Percentiles rank a stretch among this genome's conserved stretches.
phyloP scores from a whole-genome alignment of 2,888 invertebrate species.

The Chrysina gloriosa region DNA sequence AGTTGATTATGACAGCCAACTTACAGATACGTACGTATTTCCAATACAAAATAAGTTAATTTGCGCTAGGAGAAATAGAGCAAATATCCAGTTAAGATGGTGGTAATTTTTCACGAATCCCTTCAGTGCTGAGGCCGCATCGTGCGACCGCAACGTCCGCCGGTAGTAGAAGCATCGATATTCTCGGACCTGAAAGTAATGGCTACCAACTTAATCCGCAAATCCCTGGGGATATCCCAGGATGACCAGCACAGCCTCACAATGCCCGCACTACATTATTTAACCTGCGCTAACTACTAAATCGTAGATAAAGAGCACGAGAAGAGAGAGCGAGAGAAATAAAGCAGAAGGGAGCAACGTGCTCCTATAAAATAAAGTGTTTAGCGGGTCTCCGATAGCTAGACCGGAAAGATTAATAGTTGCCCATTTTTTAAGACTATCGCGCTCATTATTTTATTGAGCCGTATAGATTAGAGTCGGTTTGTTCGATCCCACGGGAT shows the following conservation, averaged over 20 bases:
- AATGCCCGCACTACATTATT: constrained; percentile 64
- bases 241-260: constrained; percentile 61
- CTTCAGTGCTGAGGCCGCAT: constrained; percentile 33
- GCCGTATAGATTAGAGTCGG: constrained; percentile 34
- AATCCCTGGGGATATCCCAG: constrained; percentile 60
- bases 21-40: no score
- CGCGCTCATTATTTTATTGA: constrained; percentile 39
- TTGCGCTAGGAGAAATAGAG: neutral
- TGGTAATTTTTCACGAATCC: constrained; percentile 42
- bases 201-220: constrained; percentile 63
- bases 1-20: no score
- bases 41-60: neutral
- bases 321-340: neutral
- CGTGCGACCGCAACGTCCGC: constrained; percentile 53
- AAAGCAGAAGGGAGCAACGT: constrained; percentile 2
- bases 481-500: constrained; percentile 22
- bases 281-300: constrained; percentile 64
- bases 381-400: constrained; percentile 49
- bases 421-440: constrained; percentile 40
- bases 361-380: constrained; percentile 54
- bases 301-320: constrained; percentile 60
- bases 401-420: constrained; percentile 41
- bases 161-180: constrained; percentile 54
- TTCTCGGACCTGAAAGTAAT: constrained; percentile 60
- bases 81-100: constrained; percentile 38